phyloP scores from a whole-genome alignment of 2,113 vertebrate species.

The Oryctolagus cuniculus region mOryCun1.1 NC_091441.1:76007001-76007500 shows the following conservation, averaged over 20 bases:
- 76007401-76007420: no score
- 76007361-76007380: no score
- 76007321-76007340: no score
- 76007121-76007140: background rate
- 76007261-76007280: background rate
- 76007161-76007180: background rate
- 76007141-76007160: background rate
- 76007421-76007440: no score
- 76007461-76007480: no score
- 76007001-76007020: constrained; percentile 47
- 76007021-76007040: background rate
- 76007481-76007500: no score
- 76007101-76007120: background rate
- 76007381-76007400: no score
- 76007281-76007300: no score
- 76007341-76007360: no score
- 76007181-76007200: background rate
- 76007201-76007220: background rate
- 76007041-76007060: background rate
- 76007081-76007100: background rate
- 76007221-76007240: background rate
- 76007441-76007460: no score
- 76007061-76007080: constrained; percentile 49
- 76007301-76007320: no score
- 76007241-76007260: background rate